phyloP scores from a whole-genome alignment of 2,888 invertebrate genomes.

The Itoplectis maculator region DNA sequence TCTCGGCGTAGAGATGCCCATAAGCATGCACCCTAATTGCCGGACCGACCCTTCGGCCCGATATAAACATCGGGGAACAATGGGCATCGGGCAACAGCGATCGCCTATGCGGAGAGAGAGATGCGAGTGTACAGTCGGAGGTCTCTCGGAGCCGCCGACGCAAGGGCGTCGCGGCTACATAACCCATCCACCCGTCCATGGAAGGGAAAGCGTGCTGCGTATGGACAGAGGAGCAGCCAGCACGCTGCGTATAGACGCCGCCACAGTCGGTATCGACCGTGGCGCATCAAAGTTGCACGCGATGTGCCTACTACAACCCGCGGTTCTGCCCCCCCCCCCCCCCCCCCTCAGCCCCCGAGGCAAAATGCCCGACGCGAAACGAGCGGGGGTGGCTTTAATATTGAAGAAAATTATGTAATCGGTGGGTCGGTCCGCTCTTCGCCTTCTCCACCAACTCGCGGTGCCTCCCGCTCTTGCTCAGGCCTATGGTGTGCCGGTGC shows the following conservation, averaged over 20 bases:
- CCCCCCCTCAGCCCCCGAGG: constrained; percentile 30
- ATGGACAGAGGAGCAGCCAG: constrained; percentile 38
- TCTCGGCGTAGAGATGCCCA: constrained; percentile 56
- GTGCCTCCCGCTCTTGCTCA: no score
- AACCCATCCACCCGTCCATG: constrained; percentile 53
- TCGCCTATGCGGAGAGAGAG: constrained; percentile 34
- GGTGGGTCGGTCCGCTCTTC: constrained; percentile 72
- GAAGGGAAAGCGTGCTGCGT: constrained; percentile 51
- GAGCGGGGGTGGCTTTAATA: constrained; percentile 79
- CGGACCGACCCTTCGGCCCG: constrained; percentile 67
- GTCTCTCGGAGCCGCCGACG: not conserved
- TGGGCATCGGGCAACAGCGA: constrained; percentile 35
- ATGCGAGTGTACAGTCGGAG: not conserved
- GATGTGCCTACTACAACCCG: constrained; percentile 71
- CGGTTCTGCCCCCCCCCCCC: constrained; percentile 11
- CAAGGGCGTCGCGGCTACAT: constrained; percentile 55
- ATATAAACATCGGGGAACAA: constrained; percentile 68
- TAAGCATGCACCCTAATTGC: constrained; percentile 71
- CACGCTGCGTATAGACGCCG: constrained; percentile 47
- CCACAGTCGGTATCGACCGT: constrained; percentile 73
- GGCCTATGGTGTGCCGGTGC: no score
- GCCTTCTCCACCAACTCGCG: constrained; percentile 23
- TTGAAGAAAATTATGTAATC: constrained; percentile 83
- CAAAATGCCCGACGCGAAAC: constrained; percentile 58
- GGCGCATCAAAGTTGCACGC: constrained; percentile 83